Evolutionary conservation across 1,140 invertebrate species (phyloP).

Genomic region (Zaprionus tsacasi): DNA sequence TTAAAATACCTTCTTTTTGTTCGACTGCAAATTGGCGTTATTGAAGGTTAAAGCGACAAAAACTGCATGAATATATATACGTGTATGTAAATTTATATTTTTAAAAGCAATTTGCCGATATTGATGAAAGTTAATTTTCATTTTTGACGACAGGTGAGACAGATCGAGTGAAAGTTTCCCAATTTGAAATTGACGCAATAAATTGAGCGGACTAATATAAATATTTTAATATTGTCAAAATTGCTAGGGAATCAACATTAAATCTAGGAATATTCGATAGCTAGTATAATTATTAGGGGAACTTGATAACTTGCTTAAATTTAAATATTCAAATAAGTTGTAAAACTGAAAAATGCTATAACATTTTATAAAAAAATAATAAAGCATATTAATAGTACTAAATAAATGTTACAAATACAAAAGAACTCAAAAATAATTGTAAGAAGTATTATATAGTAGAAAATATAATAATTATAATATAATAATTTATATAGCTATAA

Average conservation of each 20-base stretch:
- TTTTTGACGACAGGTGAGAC: constrained; percentile 1
- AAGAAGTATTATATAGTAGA: no score
- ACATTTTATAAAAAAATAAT: not conserved
- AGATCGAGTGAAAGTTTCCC: not conserved
- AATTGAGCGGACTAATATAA: not conserved
- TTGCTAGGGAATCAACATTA: not conserved
- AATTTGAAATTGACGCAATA: not conserved
- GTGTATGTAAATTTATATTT: not conserved
- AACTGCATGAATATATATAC: not conserved
- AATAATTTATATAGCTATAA: not conserved
- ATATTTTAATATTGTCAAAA: not conserved
- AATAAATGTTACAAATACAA: no score
- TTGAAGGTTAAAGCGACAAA: constrained; percentile 13
- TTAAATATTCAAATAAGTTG: not conserved
- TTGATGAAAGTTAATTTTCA: constrained; percentile 25
- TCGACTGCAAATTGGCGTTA: constrained; percentile 4
- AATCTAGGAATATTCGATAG: not conserved
- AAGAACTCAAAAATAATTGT: no score
- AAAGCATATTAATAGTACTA: no score
- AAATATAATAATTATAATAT: no score
- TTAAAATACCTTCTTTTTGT: constrained; percentile 14
- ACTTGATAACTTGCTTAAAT: not conserved
- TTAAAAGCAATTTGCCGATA: constrained; percentile 38
- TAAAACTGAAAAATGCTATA: not conserved
- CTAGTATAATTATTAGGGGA: no score